Evolutionary conservation across 2,797 vertebrate species (phyloP), one percentile per base, ranked within the genome.

Genomic region (Lepus oiostolus): DNA sequence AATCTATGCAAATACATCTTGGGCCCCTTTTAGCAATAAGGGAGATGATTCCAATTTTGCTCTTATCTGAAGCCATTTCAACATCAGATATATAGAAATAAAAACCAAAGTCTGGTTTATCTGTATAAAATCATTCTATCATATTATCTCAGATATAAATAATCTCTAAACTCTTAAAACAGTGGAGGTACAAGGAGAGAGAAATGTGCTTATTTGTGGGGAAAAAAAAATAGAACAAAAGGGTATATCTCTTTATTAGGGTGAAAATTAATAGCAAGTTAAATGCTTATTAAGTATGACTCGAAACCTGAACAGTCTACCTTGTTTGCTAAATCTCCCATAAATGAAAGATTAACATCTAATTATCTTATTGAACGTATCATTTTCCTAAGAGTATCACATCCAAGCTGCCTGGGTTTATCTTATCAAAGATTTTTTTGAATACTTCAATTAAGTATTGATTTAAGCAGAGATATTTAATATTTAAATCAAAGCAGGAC

Each of bases 91-190:
- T 74, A 32, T 60, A 93, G 22, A 94, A 93, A 62, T 70, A 21
- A 76, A n/a, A 82, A 88, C 42, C 52, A 60, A 94, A 87, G 38
- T 71, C 13, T 79, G 12, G 28, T 68, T 85, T 74, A 81, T 85
- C 1, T 90, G 26, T 58, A 11, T 54, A 95, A 84, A 95, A 83
- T 28, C 32, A 47, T 26, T 14, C 42, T 91, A 85, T 74, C 32
- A 72, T 75, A 90, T 35, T 32, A 88, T 87, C 42, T 82, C 74
- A 54, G 77, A 63, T 32, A 1, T 50, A 82, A 88, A 30, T 71
- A n/a, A 95, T 28, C 35, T 60, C 75, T 83, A 74, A 47, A 75
- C 81, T 96, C 79, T 93, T 92, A 76, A 93, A 81, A 79, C 16
- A 30, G 62, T 24, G 62, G 10, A 84, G 16, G 11, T 42, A n/a